phyloP scores from a whole-genome alignment of 2,888 invertebrate genomes.

The Sinohyriopsis cumingii region DNA sequence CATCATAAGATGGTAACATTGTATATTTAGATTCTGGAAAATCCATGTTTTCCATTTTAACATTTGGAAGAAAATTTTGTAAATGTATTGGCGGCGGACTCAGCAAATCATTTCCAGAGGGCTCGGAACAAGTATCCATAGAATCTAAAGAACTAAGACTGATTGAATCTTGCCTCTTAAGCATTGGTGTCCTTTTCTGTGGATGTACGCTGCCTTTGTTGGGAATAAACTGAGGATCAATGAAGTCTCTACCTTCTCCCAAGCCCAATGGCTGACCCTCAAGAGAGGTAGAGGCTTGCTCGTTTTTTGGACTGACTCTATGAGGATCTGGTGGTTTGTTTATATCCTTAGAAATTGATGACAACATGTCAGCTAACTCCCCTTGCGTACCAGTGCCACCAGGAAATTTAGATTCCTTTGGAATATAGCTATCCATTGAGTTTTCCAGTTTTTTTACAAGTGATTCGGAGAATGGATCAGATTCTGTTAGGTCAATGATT shows the following conservation, averaged over 20 bases:
- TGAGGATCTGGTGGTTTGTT: slow-evolving; percentile 15
- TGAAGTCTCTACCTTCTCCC: slow-evolving; percentile 59
- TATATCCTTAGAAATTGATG: too few relatives aligned
- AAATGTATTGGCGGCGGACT: too few relatives aligned
- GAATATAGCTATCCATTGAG: slow-evolving; percentile 52
- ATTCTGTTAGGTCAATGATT: slow-evolving; percentile 62
- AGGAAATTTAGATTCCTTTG: slow-evolving; percentile 34
- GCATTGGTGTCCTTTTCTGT: slow-evolving; percentile 16
- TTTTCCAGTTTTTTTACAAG: slow-evolving; percentile 56
- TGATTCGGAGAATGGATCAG: slow-evolving; percentile 47
- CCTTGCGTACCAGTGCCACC: too few relatives aligned
- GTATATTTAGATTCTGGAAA: too few relatives aligned
- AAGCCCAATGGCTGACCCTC: slow-evolving; percentile 63
- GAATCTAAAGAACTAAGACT: slow-evolving; percentile 33
- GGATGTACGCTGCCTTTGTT: slow-evolving; percentile 23
- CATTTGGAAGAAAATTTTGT: too few relatives aligned
- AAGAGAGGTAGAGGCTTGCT: slow-evolving; percentile 67
- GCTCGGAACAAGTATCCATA: background rate
- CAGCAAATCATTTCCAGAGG: too few relatives aligned
- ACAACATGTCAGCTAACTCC: too few relatives aligned
- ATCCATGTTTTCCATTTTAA: too few relatives aligned
- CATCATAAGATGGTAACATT: too few relatives aligned
- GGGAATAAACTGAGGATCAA: slow-evolving; percentile 46
- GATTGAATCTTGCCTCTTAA: slow-evolving; percentile 31
- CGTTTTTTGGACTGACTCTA: slow-evolving; percentile 63